Conservation (phyloP, 2,797 vertebrate species). For the Rhadinocentrus ornatus region DNA sequence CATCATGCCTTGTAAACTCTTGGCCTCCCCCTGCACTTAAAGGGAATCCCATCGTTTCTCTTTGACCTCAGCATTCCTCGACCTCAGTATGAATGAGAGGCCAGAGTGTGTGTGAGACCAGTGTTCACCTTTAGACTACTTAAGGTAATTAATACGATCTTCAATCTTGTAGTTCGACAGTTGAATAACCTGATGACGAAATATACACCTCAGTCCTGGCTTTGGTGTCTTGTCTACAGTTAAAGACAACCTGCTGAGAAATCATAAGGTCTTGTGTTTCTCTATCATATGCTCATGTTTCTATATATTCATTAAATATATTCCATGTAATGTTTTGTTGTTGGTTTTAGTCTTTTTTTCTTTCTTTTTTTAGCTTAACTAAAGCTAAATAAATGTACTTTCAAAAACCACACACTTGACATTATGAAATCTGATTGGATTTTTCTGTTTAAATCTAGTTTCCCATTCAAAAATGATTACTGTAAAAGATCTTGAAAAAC, state of each 20-base stretch:
- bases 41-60: constrained; percentile 73
- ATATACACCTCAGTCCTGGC: constrained; percentile 42
- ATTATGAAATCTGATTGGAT: background rate
- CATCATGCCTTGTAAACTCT: constrained; percentile 45
- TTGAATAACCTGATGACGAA: constrained; percentile 63
- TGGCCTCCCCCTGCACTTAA: constrained; percentile 52
- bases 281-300: background rate
- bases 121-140: constrained; percentile 63
- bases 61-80: constrained; percentile 73
- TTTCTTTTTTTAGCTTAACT: background rate
- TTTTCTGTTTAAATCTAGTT: background rate
- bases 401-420: background rate
- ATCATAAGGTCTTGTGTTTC: background rate
- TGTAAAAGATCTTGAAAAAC: background rate
- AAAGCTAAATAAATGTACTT: background rate
- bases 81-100: constrained; percentile 50
- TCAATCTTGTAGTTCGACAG: constrained; percentile 48
- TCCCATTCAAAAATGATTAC: too few relatives aligned
- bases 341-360: background rate
- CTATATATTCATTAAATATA: background rate
- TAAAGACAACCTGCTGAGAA: constrained; percentile 26
- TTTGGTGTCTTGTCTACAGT: constrained; percentile 44
- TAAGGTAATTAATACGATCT: constrained; percentile 60
- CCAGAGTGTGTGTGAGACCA: constrained; percentile 32
- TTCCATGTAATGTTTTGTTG: background rate